phyloP scores from a whole-genome alignment of 2,113 vertebrate genomes.

The Urocitellus parryii region DNA sequence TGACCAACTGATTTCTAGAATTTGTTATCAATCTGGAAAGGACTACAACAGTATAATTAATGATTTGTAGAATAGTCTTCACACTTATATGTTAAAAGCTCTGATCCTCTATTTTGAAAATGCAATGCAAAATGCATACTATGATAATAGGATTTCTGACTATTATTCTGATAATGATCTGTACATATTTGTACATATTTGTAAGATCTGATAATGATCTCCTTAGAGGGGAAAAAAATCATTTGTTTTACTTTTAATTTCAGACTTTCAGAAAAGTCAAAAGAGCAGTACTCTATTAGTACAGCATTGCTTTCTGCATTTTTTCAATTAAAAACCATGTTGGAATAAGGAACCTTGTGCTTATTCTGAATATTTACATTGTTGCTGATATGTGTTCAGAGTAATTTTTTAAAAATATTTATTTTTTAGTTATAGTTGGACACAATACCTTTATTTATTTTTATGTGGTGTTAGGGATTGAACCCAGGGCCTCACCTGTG shows the following conservation, averaged over 20 bases:
- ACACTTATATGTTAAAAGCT: neutral
- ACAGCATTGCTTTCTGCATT: neutral
- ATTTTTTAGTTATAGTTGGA: no score
- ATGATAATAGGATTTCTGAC: neutral
- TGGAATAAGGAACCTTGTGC: neutral
- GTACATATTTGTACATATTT: no score
- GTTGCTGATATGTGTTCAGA: neutral
- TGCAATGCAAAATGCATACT: neutral
- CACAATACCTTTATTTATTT: no score
- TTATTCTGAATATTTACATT: neutral
- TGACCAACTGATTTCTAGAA: slow-evolving; percentile 4
- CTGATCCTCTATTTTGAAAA: slow-evolving; percentile 41
- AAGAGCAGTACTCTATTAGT: neutral
- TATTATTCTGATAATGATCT: slow-evolving; percentile 29
- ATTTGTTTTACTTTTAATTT: slow-evolving; percentile 27
- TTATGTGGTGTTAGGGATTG: no score
- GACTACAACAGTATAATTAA: neutral
- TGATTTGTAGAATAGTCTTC: slow-evolving; percentile 57
- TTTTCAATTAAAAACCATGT: neutral
- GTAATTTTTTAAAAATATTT: neutral
- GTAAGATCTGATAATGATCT: neutral
- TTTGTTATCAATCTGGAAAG: slow-evolving; percentile 9
- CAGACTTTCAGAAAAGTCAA: neutral
- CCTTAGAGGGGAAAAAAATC: neutral
- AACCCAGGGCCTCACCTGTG: no score